A percentile compares a stretch with the other conserved stretches of the same genome.
Evolutionary conservation across 2,888 invertebrate genomes (phyloP).

Genomic region (Rhagophthalmus giganteus): DNA sequence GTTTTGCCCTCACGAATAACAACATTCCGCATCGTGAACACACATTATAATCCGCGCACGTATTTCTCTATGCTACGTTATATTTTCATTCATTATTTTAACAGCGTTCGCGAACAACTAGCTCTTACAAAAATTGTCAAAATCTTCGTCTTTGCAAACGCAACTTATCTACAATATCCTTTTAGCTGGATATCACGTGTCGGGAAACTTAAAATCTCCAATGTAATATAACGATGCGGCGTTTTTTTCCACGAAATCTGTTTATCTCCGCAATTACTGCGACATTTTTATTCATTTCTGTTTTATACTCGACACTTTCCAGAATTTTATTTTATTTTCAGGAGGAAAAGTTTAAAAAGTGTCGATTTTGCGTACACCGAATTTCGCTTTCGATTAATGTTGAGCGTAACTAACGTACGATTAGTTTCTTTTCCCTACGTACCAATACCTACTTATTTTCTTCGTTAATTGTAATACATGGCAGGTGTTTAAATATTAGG

Average conservation of each 20-base stretch:
- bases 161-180: background rate
- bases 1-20: background rate
- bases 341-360: too few relatives aligned
- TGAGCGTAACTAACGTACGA: too few relatives aligned
- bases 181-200: background rate
- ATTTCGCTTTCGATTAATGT: too few relatives aligned
- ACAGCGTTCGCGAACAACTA: background rate
- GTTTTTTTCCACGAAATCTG: background rate
- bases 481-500: too few relatives aligned
- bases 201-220: background rate
- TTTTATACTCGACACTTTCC: too few relatives aligned
- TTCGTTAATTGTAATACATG: too few relatives aligned
- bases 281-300: too few relatives aligned
- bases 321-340: too few relatives aligned
- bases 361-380: too few relatives aligned
- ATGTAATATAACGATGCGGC: background rate
- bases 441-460: too few relatives aligned
- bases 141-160: background rate
- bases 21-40: background rate
- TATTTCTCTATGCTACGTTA: background rate
- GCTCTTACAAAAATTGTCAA: background rate
- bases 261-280: too few relatives aligned
- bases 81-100: slow-evolving; percentile 9
- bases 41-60: slow-evolving; percentile 2
- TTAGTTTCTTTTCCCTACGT: too few relatives aligned